Percentiles rank a stretch among this genome's conserved stretches.
phyloP scores from a whole-genome alignment of 2,113 vertebrate genomes.

The Hypanus sabinus region DNA sequence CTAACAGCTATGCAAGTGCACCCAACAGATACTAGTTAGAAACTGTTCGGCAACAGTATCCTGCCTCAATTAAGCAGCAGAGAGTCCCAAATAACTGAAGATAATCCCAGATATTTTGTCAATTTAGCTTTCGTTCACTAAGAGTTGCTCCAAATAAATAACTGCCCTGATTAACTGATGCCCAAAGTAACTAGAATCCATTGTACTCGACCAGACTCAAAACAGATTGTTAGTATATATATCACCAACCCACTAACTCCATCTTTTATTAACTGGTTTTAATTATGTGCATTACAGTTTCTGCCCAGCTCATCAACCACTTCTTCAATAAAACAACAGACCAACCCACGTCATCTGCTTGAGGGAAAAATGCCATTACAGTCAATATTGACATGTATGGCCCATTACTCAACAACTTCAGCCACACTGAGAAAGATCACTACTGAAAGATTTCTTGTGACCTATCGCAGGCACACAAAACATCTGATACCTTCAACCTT shows the following conservation, averaged over 20 bases:
- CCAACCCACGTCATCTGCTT: background rate
- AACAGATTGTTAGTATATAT: background rate
- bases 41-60: too few relatives aligned
- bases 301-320: too few relatives aligned
- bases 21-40: too few relatives aligned
- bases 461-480: background rate
- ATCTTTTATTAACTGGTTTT: background rate
- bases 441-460: background rate
- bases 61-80: too few relatives aligned
- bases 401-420: background rate
- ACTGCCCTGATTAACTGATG: too few relatives aligned
- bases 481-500: background rate
- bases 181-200: too few relatives aligned
- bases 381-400: background rate
- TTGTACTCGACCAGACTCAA: background rate
- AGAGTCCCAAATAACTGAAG: too few relatives aligned
- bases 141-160: too few relatives aligned
- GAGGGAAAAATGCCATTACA: background rate
- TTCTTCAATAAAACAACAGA: background rate
- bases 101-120: too few relatives aligned
- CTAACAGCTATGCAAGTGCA: too few relatives aligned
- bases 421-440: background rate
- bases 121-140: too few relatives aligned
- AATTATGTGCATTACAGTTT: background rate
- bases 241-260: background rate